These are phyloP conservation scores for Orthosia gracilis DNA, from an alignment of 2,888 invertebrate species.

Conservation along the genomic window DNA sequence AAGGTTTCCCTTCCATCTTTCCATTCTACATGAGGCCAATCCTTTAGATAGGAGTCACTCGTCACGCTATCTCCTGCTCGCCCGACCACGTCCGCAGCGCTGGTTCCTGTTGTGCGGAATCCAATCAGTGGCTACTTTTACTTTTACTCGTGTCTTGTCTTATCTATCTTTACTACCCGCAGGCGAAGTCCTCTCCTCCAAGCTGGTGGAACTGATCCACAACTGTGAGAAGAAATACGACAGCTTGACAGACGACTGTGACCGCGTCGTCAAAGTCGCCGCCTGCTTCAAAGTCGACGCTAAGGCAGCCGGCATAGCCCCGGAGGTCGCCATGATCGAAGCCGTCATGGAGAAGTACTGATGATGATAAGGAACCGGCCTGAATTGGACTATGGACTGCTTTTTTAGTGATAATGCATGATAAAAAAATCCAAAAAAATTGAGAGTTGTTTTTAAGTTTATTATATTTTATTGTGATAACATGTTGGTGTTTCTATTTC, in stretches of 20 bases:
- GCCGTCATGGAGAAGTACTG: constrained; percentile 85
- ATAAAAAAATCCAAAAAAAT: constrained; percentile 33
- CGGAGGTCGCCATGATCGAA: constrained; percentile 87
- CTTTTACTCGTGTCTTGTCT: too few species aligned
- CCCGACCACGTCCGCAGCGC: too few species aligned
- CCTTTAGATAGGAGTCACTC: too few species aligned
- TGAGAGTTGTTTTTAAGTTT: constrained; percentile 9
- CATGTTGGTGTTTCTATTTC: constrained; percentile 11
- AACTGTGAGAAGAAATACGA: constrained; percentile 85
- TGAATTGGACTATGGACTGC: constrained; percentile 12
- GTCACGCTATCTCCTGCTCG: too few species aligned
- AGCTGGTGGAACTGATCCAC: constrained; percentile 84
- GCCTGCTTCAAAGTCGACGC: constrained; percentile 85
- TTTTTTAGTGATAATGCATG: constrained; percentile 35
- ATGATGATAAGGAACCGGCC: constrained; percentile 13
- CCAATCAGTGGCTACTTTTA: too few species aligned
- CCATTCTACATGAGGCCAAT: too few species aligned
- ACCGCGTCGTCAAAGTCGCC: constrained; percentile 84
- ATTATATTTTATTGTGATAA: constrained; percentile 41
- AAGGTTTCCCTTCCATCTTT: too few species aligned
- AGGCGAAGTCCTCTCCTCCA: constrained; percentile 83
- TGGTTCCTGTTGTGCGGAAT: too few species aligned
- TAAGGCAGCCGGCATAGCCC: constrained; percentile 84
- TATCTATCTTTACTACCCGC: constrained; percentile 22
- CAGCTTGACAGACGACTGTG: constrained; percentile 81